These are phyloP conservation scores for Dugesia japonica DNA, from an alignment of 2,888 invertebrate genomes.

Conservation along the genomic window DNA sequence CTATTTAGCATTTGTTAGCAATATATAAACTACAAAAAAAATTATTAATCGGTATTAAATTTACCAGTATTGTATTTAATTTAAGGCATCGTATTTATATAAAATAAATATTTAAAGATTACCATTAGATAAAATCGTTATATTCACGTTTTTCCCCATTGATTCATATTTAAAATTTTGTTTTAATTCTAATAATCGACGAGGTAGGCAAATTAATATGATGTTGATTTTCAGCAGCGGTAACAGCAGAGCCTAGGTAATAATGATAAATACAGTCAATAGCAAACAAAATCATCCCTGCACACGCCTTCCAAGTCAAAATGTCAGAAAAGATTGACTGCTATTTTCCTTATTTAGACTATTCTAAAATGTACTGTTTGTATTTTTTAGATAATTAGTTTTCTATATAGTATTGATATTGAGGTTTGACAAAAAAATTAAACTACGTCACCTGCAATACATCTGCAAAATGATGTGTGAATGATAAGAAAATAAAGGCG, in stretches of 20 bases:
- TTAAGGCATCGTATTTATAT: not conserved
- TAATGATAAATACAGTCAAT: not conserved
- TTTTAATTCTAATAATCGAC: not conserved
- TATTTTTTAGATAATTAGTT: conserved; percentile 14
- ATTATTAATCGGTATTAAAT: too few species aligned
- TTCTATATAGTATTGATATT: not conserved
- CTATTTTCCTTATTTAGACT: not conserved
- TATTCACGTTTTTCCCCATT: not conserved
- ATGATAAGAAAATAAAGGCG: conserved; percentile 20
- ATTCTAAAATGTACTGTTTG: conserved; percentile 1
- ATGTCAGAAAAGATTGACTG: conserved; percentile 13
- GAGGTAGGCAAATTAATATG: conserved; percentile 12
- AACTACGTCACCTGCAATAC: conserved; percentile 6
- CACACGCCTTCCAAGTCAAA: conserved; percentile 7
- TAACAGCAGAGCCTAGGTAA: not conserved
- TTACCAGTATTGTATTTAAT: not conserved
- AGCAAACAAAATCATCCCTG: not conserved
- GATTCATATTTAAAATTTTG: conserved; percentile 4
- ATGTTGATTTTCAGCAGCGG: conserved; percentile 9
- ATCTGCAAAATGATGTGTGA: not conserved
- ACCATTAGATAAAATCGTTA: not conserved
- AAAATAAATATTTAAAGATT: conserved; percentile 14
- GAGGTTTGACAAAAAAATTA: conserved; percentile 12
- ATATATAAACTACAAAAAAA: too few species aligned
- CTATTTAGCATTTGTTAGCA: too few species aligned